These are phyloP conservation scores for Venturia canescens DNA, from an alignment of 1,140 invertebrate genomes.

Conservation along the genomic window DNA sequence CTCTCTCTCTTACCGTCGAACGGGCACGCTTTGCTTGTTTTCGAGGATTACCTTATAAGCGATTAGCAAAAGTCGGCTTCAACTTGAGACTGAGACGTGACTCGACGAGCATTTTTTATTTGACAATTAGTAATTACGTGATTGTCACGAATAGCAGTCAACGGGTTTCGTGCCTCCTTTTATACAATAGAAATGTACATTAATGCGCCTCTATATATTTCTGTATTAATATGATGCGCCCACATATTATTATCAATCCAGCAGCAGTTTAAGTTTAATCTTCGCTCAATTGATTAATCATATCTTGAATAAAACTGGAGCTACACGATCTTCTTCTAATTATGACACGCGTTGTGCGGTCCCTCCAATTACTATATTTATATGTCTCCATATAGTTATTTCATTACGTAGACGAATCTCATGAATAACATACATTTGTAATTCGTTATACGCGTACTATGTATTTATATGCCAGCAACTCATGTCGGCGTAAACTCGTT, in stretches of 20 bases:
- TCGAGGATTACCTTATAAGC: constrained; percentile 17
- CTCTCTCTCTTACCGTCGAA: background rate
- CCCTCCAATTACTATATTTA: background rate
- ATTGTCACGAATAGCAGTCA: background rate
- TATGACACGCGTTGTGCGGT: constrained; percentile 67
- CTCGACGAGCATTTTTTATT: constrained; percentile 25
- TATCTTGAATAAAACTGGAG: constrained; percentile 46
- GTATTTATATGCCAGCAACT: constrained; percentile 49
- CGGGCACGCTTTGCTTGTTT: constrained; percentile 12
- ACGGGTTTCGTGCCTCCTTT: background rate
- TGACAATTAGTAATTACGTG: constrained; percentile 19
- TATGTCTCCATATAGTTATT: too few species aligned
- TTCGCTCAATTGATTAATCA: constrained; percentile 59
- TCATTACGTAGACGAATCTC: too few species aligned
- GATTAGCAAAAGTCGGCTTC: constrained; percentile 30
- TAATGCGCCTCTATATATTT: background rate
- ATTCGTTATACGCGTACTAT: too few species aligned
- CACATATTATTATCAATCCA: background rate
- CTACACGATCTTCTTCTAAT: constrained; percentile 55
- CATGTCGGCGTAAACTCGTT: constrained; percentile 57
- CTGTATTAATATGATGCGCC: background rate
- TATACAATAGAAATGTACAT: background rate
- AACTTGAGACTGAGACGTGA: background rate
- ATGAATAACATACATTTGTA: too few species aligned
- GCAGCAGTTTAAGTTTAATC: constrained; percentile 4